Conservation (phyloP, 2,888 invertebrate genomes). For the Ophraella communa region DNA sequence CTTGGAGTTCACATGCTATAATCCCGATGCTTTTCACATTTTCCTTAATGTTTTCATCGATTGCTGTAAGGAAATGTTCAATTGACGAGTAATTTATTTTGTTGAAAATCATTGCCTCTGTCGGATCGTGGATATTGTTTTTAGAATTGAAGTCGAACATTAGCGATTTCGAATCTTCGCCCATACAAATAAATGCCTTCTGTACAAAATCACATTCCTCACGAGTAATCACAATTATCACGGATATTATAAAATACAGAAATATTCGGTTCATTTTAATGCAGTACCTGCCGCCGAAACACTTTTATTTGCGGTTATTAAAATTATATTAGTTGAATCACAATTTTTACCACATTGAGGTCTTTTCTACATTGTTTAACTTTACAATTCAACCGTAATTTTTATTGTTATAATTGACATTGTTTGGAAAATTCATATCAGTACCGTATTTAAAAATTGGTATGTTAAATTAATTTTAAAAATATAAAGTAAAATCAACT, state of each 20-base stretch:
- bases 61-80: neutral
- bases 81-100: neutral
- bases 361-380: neutral
- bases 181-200: neutral
- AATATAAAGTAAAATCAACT: no score
- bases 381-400: neutral
- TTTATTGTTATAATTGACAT: neutral
- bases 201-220: neutral
- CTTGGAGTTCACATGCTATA: slow-evolving; percentile 11
- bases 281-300: neutral
- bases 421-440: neutral
- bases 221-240: neutral
- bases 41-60: slow-evolving; percentile 7
- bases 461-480: no score
- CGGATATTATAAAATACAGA: neutral
- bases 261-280: neutral
- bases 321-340: neutral
- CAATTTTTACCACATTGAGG: neutral
- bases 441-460: neutral
- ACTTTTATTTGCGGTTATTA: neutral
- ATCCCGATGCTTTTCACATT: slow-evolving; percentile 14
- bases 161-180: slow-evolving; percentile 8
- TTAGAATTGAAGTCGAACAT: slow-evolving; percentile 21
- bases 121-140: neutral
- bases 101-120: neutral